Evolutionary conservation across 2,888 invertebrate genomes (phyloP), one percentile per base, ranked within the genome.

Genomic region (Pristionchus japonicus): DNA sequence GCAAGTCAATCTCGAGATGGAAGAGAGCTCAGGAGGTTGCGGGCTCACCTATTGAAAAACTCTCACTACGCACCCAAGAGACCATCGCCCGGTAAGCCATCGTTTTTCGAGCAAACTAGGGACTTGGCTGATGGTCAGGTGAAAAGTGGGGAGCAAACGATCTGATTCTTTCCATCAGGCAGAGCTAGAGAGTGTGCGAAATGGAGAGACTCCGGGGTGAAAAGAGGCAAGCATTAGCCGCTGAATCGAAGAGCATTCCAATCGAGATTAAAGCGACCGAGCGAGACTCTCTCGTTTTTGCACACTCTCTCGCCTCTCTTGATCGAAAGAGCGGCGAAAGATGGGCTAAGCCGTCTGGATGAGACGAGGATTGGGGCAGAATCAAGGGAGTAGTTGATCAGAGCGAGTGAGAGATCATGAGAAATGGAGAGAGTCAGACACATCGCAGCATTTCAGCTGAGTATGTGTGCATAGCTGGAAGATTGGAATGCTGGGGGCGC

Each of bases 381-480:
- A 74, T 74, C 74, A 74, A 27, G 23, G 64, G 64, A 64, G 27
- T 27, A n/a, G 47, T 13, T 47, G 6, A 6, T 47, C 47, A 11
- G 47, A 47, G 9, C 47, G 47, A 47, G 9, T 47, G n/a, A 47
- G 47, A 47, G 47, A 47, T 11, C 47, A 47, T 47, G 47, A 13
- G 9, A 13, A 47, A 6, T 11, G 9, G 20, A 57, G 57, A 15
- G 20, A 23, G 57, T 15, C 57, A 9, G 67, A 67, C n/a, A n/a
- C n/a, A n/a, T n/a, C n/a, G n/a, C n/a, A n/a, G n/a, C n/a, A n/a
- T n/a, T n/a, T 11, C 43, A 43, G 6, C 43, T 9, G 27, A 20
- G 70, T 74, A 11, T 74, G 47, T 77, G 47, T 77, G n/a, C n/a
- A 77, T 77, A 77, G 77, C 77, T n/a, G 43, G 43, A 27, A n/a